phyloP scores from a whole-genome alignment of 2,797 vertebrate genomes.

The Manis pentadactyla region DNA sequence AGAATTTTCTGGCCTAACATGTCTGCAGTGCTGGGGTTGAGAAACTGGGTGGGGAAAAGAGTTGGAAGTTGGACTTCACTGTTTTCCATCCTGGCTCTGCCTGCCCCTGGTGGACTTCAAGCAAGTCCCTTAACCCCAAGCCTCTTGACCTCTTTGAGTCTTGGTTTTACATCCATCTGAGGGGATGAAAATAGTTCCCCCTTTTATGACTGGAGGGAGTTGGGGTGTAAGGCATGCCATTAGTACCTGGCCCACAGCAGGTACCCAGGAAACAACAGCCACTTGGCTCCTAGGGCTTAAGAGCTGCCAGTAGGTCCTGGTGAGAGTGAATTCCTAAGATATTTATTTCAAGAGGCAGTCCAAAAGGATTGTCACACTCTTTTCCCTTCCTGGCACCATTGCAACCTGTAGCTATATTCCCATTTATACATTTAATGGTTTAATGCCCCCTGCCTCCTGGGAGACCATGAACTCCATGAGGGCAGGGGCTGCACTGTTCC shows the following conservation, averaged over 20 bases:
- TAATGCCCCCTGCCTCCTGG: rapidly evolving
- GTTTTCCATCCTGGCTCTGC: neutral
- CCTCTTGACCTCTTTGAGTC: neutral
- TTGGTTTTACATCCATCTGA: neutral
- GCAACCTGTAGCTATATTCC: too few relatives aligned
- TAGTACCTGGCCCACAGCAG: neutral
- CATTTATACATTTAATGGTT: neutral
- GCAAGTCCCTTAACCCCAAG: neutral
- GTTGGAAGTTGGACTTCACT: neutral
- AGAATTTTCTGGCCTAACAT: neutral
- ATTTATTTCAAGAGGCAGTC: neutral
- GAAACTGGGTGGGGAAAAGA: neutral
- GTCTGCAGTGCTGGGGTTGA: rapidly evolving
- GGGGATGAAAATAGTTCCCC: neutral
- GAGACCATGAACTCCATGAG: neutral
- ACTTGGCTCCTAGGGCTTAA: neutral
- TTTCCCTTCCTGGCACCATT: neutral
- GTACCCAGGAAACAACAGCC: neutral
- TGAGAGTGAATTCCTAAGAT: neutral
- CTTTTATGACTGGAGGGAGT: neutral
- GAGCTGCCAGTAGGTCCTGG: neutral
- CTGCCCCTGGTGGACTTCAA: neutral
- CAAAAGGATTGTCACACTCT: neutral
- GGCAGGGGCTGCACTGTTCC: too few relatives aligned
- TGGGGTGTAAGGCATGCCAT: neutral